Evolutionary conservation across 2,113 vertebrate genomes (phyloP).

Genomic region (Tetrax tetrax): DNA sequence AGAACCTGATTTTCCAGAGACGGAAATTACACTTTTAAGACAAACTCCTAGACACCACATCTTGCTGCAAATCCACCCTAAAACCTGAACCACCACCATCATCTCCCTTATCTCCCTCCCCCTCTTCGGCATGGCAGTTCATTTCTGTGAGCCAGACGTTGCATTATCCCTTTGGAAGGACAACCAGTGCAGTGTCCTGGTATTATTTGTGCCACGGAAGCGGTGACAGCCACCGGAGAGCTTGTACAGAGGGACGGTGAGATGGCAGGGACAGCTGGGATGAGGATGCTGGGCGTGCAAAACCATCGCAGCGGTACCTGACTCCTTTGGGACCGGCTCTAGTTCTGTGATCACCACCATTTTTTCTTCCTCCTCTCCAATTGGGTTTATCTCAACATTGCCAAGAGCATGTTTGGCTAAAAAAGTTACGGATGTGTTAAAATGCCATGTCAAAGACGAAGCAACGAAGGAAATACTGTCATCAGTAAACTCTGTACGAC

Average conservation of each 20-base stretch:
- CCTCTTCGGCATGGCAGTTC: neutral
- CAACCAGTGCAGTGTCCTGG: neutral
- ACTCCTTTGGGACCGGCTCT: neutral
- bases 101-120: neutral
- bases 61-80: neutral
- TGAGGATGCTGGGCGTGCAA: neutral
- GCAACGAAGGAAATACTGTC: neutral
- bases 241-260: neutral
- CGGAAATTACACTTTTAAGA: neutral
- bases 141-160: neutral
- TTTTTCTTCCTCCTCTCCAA: constrained; percentile 49
- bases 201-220: neutral
- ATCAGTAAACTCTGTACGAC: neutral
- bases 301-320: constrained; percentile 17
- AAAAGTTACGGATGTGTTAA: constrained; percentile 43
- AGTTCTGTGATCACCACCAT: constrained; percentile 24
- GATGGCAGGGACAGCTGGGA: neutral
- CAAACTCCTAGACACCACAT: neutral
- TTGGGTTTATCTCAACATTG: constrained; percentile 38
- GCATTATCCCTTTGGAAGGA: neutral
- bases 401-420: constrained; percentile 54
- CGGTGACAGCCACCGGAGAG: neutral
- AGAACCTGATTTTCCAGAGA: neutral
- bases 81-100: neutral
- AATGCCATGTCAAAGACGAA: neutral